Conservation (phyloP, 1,140 invertebrate genomes). For the Mya arenaria region DNA sequence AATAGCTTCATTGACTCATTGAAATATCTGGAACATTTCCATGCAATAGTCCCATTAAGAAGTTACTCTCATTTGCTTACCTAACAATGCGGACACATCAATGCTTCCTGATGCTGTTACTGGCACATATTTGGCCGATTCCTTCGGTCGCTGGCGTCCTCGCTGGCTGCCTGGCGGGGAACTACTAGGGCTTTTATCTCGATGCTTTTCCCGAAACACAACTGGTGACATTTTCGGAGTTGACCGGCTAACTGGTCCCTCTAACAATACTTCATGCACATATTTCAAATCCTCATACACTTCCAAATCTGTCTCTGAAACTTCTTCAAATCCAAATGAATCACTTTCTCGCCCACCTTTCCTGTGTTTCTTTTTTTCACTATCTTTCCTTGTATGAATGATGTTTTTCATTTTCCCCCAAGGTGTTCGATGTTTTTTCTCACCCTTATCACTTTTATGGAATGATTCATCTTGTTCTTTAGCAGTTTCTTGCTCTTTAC, state of each 20-base stretch:
- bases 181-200: constrained; percentile 83
- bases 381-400: constrained; percentile 86
- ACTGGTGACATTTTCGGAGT: constrained; percentile 75
- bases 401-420: constrained; percentile 89
- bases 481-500: constrained; percentile 61
- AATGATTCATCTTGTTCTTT: constrained; percentile 36
- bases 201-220: constrained; percentile 59
- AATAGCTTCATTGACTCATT: too few relatives aligned
- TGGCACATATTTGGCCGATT: constrained; percentile 88
- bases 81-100: constrained; percentile 73
- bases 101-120: constrained; percentile 56
- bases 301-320: constrained; percentile 69
- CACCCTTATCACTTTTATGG: constrained; percentile 55
- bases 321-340: constrained; percentile 63
- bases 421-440: constrained; percentile 82
- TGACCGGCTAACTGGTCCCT: constrained; percentile 73
- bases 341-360: constrained; percentile 57
- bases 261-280: constrained; percentile 55
- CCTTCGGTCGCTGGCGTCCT: constrained; percentile 79
- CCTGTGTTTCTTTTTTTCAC: constrained; percentile 81
- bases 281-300: constrained; percentile 54
- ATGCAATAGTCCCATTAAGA: too few relatives aligned
- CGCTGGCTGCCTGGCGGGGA: constrained; percentile 84
- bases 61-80: constrained; percentile 61
- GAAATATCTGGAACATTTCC: too few relatives aligned